Conservation (phyloP, 2,888 invertebrate genomes). For the Apoda limacodes region DNA sequence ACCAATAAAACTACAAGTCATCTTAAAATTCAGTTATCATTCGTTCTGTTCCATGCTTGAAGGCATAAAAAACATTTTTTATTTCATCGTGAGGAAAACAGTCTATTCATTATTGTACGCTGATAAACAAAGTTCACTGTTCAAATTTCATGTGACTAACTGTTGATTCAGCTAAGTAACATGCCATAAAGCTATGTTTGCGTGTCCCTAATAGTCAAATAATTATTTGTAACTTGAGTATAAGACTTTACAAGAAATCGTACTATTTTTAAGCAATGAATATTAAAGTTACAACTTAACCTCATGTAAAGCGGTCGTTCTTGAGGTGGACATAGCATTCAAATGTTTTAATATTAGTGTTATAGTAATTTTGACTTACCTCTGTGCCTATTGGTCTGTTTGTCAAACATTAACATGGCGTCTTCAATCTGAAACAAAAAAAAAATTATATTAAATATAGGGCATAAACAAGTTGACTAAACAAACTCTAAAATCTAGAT, state of each 20-base stretch:
- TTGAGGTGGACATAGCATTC: background rate
- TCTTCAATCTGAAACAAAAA: constrained; percentile 94
- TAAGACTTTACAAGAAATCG: constrained; percentile 22
- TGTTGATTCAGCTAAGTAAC: too few species aligned
- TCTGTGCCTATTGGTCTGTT: constrained; percentile 99
- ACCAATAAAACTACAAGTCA: too few species aligned
- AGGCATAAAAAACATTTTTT: too few species aligned
- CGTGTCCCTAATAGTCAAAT: constrained; percentile 24
- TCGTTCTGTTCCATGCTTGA: too few species aligned
- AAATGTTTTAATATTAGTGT: background rate
- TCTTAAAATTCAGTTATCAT: too few species aligned
- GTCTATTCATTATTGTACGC: too few species aligned
- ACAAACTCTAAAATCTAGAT: too few species aligned
- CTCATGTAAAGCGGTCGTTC: background rate
- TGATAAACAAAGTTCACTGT: too few species aligned
- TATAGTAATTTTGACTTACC: constrained; percentile 72
- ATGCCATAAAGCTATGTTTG: constrained; percentile 15
- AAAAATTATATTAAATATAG: constrained; percentile 45
- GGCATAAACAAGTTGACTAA: too few species aligned
- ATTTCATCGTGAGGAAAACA: too few species aligned
- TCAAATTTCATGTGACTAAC: too few species aligned
- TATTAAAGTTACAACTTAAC: constrained; percentile 21
- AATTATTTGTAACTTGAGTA: constrained; percentile 23
- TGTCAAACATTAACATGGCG: constrained; percentile 99
- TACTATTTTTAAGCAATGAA: constrained; percentile 21